Evolutionary conservation across 2,113 vertebrate species (phyloP).

Genomic region (Myotis lucifugus): DNA sequence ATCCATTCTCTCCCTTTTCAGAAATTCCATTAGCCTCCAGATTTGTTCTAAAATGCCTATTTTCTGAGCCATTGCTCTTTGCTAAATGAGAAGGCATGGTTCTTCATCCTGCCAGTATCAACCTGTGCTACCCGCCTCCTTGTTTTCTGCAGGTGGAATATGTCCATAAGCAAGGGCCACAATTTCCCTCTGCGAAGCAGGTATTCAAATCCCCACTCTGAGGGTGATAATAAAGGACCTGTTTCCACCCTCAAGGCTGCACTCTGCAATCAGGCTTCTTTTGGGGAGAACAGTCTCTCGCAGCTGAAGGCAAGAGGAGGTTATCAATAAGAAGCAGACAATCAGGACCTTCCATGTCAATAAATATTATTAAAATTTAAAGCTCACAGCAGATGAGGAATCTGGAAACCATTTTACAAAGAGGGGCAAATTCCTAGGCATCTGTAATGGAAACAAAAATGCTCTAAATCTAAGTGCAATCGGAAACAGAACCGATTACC

Average conservation of each 20-base stretch:
- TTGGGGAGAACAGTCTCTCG: background rate
- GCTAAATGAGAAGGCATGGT: conserved; percentile 29
- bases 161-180: background rate
- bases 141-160: background rate
- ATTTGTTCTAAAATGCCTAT: background rate
- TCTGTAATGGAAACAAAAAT: conserved; percentile 44
- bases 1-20: background rate
- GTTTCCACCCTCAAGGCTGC: background rate
- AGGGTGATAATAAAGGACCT: conserved; percentile 1
- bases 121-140: background rate
- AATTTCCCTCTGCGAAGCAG: conserved; percentile 21
- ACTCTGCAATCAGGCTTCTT: background rate
- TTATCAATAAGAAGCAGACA: background rate
- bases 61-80: conserved; percentile 36
- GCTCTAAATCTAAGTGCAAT: background rate
- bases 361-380: conserved; percentile 49
- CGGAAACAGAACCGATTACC: conserved; percentile 16
- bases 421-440: conserved; percentile 20
- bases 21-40: conserved; percentile 45
- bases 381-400: conserved; percentile 33
- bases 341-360: conserved; percentile 7
- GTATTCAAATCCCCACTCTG: background rate
- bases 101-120: background rate
- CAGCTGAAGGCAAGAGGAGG: conserved; percentile 13
- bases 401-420: conserved; percentile 33